These are phyloP conservation scores for Tiaroga cobitis DNA, from an alignment of 2,797 vertebrate species.

Conservation along the genomic window DNA sequence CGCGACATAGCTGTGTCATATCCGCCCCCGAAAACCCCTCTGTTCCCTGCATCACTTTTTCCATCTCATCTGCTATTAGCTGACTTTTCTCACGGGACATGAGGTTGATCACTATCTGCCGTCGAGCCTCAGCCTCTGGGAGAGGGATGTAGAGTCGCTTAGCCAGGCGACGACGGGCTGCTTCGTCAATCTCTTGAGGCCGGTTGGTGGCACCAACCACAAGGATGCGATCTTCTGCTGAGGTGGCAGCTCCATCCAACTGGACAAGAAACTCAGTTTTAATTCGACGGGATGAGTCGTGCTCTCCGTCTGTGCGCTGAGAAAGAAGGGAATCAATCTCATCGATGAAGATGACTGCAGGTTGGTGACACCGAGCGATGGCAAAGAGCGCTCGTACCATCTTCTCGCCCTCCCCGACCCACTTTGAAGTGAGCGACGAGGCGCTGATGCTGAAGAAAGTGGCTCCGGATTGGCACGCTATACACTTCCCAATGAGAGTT, in stretches of 20 bases:
- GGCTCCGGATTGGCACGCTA: conserved; percentile 94
- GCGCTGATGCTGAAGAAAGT: conserved; percentile 99
- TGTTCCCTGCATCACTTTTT: conserved; percentile 78
- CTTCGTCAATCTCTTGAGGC: conserved; percentile 96
- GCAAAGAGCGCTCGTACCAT: conserved; percentile 95
- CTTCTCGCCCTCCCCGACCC: conserved; percentile 98
- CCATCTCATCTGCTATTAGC: conserved; percentile 80
- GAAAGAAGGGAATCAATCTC: conserved; percentile 96
- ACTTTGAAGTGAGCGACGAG: conserved; percentile 96
- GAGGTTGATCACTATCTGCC: conserved; percentile 86
- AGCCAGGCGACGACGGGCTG: conserved; percentile 89
- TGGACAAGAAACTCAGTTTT: conserved; percentile 98
- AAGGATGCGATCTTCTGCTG: conserved; percentile 92
- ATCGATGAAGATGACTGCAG: conserved; percentile 96
- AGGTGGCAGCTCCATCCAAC: conserved; percentile 91
- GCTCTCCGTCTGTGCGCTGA: conserved; percentile 93
- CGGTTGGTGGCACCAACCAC: conserved; percentile 98
- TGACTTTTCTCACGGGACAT: conserved; percentile 87
- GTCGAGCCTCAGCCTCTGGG: conserved; percentile 85
- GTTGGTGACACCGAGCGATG: conserved; percentile 93
- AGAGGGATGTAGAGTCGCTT: conserved; percentile 95
- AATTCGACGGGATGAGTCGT: conserved; percentile 93
- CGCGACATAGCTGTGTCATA: conserved; percentile 94
- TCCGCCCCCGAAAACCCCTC: conserved; percentile 94
- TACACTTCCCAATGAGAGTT: conserved; percentile 97